phyloP scores from a whole-genome alignment of 2,888 invertebrate species.

The Alviniconcha strummeri region DNA sequence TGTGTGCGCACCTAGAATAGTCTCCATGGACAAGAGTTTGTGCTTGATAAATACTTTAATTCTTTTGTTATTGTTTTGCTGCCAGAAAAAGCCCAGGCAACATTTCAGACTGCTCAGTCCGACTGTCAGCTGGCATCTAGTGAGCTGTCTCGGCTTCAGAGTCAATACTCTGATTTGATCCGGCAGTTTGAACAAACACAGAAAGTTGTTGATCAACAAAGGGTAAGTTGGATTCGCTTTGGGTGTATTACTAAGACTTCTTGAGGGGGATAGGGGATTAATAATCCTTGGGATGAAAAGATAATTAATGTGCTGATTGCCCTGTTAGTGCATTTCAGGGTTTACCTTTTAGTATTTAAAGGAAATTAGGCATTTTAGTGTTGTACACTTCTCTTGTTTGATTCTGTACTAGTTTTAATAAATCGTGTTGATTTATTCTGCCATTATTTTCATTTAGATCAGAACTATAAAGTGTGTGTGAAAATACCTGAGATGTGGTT shows the following conservation, averaged over 20 bases:
- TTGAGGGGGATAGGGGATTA: not conserved
- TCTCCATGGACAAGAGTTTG: too few species aligned
- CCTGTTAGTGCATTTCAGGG: not conserved
- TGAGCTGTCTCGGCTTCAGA: conserved; percentile 57
- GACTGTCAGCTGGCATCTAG: conserved; percentile 57
- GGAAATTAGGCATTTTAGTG: not conserved
- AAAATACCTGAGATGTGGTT: too few species aligned
- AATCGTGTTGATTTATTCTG: too few species aligned
- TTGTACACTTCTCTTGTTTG: too few species aligned
- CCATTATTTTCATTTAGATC: too few species aligned
- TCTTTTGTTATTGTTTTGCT: not conserved
- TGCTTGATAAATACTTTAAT: too few species aligned
- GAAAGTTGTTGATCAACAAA: conserved; percentile 49
- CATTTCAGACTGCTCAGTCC: conserved; percentile 44
- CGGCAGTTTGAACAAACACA: conserved; percentile 66
- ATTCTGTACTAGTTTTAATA: too few species aligned
- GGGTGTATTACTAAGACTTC: not conserved
- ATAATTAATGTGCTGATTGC: not conserved
- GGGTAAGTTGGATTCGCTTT: conserved; percentile 19
- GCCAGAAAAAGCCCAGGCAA: conserved; percentile 46
- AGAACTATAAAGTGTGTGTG: too few species aligned
- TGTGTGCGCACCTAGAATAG: too few species aligned
- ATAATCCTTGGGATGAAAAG: not conserved
- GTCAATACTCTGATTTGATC: conserved; percentile 66
- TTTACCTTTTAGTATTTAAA: not conserved